Evolutionary conservation across 2,113 vertebrate genomes (phyloP).

Genomic region (Vidua chalybeata): DNA sequence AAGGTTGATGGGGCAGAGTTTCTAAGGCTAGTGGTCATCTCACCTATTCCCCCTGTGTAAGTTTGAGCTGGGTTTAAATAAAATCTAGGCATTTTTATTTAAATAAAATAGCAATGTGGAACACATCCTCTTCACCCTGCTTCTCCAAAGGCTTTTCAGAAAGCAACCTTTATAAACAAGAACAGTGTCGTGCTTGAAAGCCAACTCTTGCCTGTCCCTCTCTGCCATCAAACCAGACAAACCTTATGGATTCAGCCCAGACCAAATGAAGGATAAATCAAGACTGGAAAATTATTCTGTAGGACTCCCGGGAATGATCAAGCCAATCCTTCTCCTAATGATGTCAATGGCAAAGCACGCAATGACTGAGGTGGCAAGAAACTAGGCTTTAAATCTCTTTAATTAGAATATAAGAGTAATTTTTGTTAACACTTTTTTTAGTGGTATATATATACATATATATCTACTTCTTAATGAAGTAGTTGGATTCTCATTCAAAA

Average conservation of each 20-base stretch:
- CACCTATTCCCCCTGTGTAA: neutral
- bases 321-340: slow-evolving; percentile 33
- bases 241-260: neutral
- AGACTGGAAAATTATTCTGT: neutral
- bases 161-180: neutral
- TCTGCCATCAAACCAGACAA: neutral
- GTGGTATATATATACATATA: neutral
- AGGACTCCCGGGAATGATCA: neutral
- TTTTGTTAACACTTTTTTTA: slow-evolving; percentile 25
- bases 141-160: neutral
- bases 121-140: neutral
- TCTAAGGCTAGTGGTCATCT: neutral
- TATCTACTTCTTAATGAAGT: neutral
- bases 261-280: neutral
- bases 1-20: neutral
- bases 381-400: slow-evolving; percentile 54
- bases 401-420: slow-evolving; percentile 39
- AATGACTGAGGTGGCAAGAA: slow-evolving; percentile 23
- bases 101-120: neutral
- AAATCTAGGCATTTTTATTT: neutral
- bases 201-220: neutral
- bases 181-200: neutral
- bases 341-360: slow-evolving; percentile 24
- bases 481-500: neutral
- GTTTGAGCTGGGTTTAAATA: neutral